These are phyloP conservation scores for Microplitis deprimator DNA, from an alignment of 2,888 invertebrate species.

Conservation along the genomic window DNA sequence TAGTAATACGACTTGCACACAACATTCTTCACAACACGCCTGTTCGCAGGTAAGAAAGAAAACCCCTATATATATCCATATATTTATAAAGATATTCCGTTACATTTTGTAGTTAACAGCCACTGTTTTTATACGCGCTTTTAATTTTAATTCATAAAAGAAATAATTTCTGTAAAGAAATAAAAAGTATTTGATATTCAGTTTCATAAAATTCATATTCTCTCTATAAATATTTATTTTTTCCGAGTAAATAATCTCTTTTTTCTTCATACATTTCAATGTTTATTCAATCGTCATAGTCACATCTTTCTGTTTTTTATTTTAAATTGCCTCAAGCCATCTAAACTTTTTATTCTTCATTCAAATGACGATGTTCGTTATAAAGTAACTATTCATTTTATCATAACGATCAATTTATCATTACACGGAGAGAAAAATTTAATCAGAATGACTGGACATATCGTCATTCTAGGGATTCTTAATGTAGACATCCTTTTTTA, in stretches of 20 bases:
- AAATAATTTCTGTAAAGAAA: not conserved
- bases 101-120: too few species aligned
- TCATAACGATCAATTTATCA: too few species aligned
- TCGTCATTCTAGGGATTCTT: too few species aligned
- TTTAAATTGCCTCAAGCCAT: not conserved
- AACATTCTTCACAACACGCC: constrained; percentile 75
- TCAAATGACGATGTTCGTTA: not conserved
- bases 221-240: not conserved
- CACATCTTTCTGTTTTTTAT: not conserved
- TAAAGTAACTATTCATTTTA: too few species aligned
- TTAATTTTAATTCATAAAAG: not conserved
- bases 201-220: constrained; percentile 35
- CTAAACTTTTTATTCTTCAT: not conserved
- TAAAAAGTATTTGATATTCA: constrained; percentile 15
- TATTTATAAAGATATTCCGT: too few species aligned
- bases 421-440: too few species aligned
- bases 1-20: constrained; percentile 74
- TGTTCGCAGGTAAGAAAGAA: constrained; percentile 76
- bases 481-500: too few species aligned
- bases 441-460: too few species aligned
- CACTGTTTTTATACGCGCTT: too few species aligned
- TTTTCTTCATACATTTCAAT: not conserved
- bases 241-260: not conserved
- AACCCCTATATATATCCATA: not conserved
- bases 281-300: not conserved